These are phyloP conservation scores for Cryptosula pallasiana DNA, from an alignment of 2,888 invertebrate genomes.

Conservation along the genomic window DNA sequence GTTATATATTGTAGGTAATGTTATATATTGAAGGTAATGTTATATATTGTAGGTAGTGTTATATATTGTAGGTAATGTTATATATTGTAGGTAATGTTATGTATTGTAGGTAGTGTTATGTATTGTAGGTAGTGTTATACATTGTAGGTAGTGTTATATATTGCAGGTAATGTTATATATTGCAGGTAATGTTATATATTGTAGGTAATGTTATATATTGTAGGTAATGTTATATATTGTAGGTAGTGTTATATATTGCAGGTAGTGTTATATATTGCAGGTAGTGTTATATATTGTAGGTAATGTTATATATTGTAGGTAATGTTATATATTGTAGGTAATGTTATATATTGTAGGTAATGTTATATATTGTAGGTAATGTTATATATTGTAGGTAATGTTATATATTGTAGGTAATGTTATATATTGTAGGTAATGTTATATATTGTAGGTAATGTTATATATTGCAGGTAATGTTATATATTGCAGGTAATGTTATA, in stretches of 20 bases:
- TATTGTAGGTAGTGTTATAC: neutral
- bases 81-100: neutral
- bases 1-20: neutral
- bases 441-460: too few relatives aligned
- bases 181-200: neutral
- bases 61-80: too few relatives aligned
- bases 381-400: neutral
- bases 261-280: neutral
- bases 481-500: too few relatives aligned
- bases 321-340: too few relatives aligned
- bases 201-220: neutral
- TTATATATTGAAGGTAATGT: too few relatives aligned
- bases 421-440: neutral
- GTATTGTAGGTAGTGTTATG: too few relatives aligned
- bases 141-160: too few relatives aligned
- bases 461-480: neutral
- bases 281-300: too few relatives aligned
- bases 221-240: neutral
- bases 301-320: neutral
- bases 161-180: neutral
- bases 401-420: too few relatives aligned
- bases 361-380: too few relatives aligned
- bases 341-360: neutral
- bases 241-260: constrained; percentile 10
- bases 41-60: neutral